Conservation (phyloP, 2,888 invertebrate genomes). For the Creontiades dilutus region DNA sequence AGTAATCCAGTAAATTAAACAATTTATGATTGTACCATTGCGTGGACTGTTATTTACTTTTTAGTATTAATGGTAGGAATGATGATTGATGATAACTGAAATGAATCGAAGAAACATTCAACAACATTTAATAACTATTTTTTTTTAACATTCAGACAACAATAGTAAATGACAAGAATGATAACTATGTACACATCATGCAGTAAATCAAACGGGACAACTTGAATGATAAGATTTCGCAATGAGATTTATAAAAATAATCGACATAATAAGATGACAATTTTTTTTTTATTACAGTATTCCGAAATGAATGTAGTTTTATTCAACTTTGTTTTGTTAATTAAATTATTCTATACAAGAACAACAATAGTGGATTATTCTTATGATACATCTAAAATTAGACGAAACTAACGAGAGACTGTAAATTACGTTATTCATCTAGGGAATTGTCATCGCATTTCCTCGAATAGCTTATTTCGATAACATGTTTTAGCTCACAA, state of each 20-base stretch:
- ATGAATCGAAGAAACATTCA: slow-evolving; percentile 53
- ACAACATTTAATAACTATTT: slow-evolving; percentile 65
- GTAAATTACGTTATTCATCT: slow-evolving; percentile 23
- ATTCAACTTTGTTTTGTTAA: not conserved
- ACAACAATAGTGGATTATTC: not conserved
- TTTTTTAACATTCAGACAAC: slow-evolving; percentile 61
- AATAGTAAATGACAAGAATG: slow-evolving; percentile 53
- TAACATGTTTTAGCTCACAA: slow-evolving; percentile 48
- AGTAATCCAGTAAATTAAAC: no score
- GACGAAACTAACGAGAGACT: not conserved
- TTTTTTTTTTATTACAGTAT: not conserved
- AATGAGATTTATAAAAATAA: slow-evolving; percentile 42
- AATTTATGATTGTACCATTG: no score
- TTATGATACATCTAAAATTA: not conserved
- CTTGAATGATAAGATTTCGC: slow-evolving; percentile 31
- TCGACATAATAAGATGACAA: not conserved
- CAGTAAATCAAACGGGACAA: not conserved
- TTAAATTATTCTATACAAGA: slow-evolving; percentile 56
- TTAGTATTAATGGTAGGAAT: no score
- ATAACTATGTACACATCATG: slow-evolving; percentile 53
- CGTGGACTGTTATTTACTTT: no score
- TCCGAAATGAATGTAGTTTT: not conserved
- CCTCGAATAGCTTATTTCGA: slow-evolving; percentile 29
- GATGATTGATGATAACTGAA: no score
- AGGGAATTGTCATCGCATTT: slow-evolving; percentile 73